These are phyloP conservation scores for Aspidoscelis tigris DNA, from an alignment of 2,113 vertebrate species.

Conservation along the genomic window DNA sequence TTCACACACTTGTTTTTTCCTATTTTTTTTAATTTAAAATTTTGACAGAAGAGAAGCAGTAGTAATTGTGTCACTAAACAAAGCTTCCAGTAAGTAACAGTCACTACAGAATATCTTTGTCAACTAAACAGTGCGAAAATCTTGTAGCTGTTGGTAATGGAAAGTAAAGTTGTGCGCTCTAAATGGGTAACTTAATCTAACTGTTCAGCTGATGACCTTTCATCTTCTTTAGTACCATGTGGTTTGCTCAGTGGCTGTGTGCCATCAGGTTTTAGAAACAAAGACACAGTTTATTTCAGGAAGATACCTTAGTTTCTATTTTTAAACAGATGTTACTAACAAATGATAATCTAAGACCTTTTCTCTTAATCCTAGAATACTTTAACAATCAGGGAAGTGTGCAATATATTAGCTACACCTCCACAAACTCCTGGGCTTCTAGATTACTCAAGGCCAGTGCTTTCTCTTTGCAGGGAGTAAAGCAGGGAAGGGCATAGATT, in stretches of 20 bases:
- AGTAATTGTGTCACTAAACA: not conserved
- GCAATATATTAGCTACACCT: not conserved
- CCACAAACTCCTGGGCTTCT: not conserved
- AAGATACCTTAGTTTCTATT: not conserved
- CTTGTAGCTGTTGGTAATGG: not conserved
- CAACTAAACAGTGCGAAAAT: not conserved
- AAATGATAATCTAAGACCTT: fast-evolving
- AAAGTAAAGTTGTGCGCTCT: not conserved
- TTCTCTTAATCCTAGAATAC: not conserved
- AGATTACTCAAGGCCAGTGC: not conserved
- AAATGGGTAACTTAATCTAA: conserved; percentile 21
- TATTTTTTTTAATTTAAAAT: not conserved
- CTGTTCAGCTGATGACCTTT: conserved; percentile 12
- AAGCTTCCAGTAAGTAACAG: not conserved
- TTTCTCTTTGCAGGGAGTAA: not conserved
- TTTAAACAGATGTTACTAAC: not conserved
- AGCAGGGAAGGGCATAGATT: not conserved
- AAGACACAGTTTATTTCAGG: not conserved
- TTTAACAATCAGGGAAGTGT: too few relatives aligned
- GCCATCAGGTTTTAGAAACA: not conserved
- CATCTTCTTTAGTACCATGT: not conserved
- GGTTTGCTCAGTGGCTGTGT: conserved; percentile 13
- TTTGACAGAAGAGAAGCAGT: not conserved
- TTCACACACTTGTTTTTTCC: conserved; percentile 5
- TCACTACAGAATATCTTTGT: conserved; percentile 2